These are phyloP conservation scores for Hyalella azteca DNA, from an alignment of 2,888 invertebrate species.

Conservation along the genomic window DNA sequence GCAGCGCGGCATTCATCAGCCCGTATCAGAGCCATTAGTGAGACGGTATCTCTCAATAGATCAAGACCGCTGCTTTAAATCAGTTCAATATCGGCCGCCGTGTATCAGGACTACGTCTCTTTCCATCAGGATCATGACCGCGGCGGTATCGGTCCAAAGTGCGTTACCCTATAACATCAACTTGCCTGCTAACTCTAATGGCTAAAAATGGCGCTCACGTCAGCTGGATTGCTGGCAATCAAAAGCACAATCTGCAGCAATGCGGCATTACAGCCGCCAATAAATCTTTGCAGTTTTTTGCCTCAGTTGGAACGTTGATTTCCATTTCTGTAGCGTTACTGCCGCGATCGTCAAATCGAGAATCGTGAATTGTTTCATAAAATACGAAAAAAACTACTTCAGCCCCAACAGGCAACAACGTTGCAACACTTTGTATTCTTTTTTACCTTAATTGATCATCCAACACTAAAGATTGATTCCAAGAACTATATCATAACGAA, in stretches of 20 bases:
- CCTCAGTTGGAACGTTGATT: not conserved
- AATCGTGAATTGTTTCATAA: too few species aligned
- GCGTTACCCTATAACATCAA: not conserved
- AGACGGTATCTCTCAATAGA: conserved; percentile 27
- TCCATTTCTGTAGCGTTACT: not conserved
- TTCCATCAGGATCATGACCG: conserved; percentile 16
- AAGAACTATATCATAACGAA: too few species aligned
- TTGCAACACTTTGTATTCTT: too few species aligned
- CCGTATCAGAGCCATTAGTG: conserved; percentile 25
- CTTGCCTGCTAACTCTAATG: conserved; percentile 13
- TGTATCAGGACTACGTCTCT: conserved; percentile 30
- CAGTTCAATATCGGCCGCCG: conserved; percentile 15
- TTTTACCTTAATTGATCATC: too few species aligned
- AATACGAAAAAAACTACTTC: too few species aligned
- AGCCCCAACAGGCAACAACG: too few species aligned
- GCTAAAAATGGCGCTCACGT: conserved; percentile 18
- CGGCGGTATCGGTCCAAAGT: not conserved
- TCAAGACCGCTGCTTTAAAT: not conserved
- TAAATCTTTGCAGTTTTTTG: conserved; percentile 26
- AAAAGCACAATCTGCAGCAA: conserved; percentile 28
- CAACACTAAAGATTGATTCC: too few species aligned
- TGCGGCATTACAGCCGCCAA: conserved; percentile 22
- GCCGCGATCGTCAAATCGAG: not conserved
- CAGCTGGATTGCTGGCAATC: conserved; percentile 26
- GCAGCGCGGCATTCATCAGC: conserved; percentile 3